These are phyloP conservation scores for Meloidogyne exigua DNA, from an alignment of 1,140 invertebrate species.

Conservation along the genomic window DNA sequence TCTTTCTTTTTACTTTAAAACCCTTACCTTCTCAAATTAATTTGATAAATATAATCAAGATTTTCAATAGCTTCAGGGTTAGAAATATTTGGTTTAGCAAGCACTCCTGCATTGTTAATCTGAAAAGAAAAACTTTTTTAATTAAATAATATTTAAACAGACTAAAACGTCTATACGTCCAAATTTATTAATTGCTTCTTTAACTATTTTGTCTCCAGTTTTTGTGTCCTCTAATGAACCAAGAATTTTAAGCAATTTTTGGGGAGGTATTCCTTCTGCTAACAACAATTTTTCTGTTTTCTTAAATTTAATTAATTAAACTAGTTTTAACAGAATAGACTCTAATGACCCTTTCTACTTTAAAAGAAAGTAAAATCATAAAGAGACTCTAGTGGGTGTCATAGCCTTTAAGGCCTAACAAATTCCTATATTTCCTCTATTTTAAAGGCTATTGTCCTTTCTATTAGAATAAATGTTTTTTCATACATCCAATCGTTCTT, in stretches of 20 bases:
- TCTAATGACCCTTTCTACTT: no score
- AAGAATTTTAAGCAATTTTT: slow-evolving; percentile 31
- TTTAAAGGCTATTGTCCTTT: not conserved
- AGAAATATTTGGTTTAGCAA: slow-evolving; percentile 11
- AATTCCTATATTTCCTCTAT: no score
- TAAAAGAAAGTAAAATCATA: no score
- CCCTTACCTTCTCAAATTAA: slow-evolving; percentile 35
- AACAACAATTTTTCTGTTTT: slow-evolving; percentile 34
- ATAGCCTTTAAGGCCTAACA: no score
- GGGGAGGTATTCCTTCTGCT: slow-evolving; percentile 24
- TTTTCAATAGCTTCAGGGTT: slow-evolving; percentile 32
- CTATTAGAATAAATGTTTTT: not conserved
- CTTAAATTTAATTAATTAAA: slow-evolving; percentile 14
- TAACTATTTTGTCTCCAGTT: slow-evolving; percentile 26
- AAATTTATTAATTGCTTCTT: slow-evolving; percentile 39
- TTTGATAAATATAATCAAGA: slow-evolving; percentile 37
- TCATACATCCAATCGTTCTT: slow-evolving; percentile 32
- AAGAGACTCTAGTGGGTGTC: no score
- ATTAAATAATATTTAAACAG: not conserved
- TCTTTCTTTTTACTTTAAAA: no score
- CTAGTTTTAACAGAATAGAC: not conserved
- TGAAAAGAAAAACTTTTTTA: slow-evolving; percentile 26
- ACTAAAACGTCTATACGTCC: slow-evolving; percentile 40
- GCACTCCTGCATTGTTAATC: slow-evolving; percentile 36
- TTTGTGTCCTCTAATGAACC: slow-evolving; percentile 29